These are phyloP conservation scores for Zaprionus africanus DNA, from an alignment of 1,140 invertebrate species.

Conservation along the genomic window DNA sequence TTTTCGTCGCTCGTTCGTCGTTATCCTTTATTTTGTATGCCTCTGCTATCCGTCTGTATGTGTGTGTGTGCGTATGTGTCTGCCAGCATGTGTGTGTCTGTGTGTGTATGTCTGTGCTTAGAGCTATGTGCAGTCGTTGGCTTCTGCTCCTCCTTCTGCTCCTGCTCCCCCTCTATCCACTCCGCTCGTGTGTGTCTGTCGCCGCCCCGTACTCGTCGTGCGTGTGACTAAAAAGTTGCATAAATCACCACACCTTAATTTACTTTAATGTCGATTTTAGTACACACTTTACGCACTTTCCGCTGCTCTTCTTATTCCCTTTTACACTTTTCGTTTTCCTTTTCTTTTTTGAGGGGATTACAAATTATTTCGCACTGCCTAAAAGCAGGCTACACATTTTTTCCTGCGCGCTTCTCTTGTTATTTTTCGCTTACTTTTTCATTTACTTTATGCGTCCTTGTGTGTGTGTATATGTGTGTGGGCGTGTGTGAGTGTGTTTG, in stretches of 20 bases:
- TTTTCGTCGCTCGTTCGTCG: constrained; percentile 48
- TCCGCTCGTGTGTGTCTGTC: constrained; percentile 19
- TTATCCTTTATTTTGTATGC: constrained; percentile 78
- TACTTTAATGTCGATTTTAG: constrained; percentile 66
- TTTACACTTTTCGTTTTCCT: constrained; percentile 3
- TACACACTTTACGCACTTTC: constrained; percentile 12
- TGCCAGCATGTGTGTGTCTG: constrained; percentile 12
- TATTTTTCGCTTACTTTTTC: constrained; percentile 40
- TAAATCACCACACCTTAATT: constrained; percentile 84
- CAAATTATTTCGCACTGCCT: constrained; percentile 25
- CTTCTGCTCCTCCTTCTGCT: constrained; percentile 23
- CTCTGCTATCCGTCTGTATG: constrained; percentile 27
- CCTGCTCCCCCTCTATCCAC: background rate
- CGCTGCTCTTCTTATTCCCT: constrained; percentile 3
- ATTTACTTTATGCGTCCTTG: constrained; percentile 9
- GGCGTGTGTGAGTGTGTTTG: constrained; percentile 23
- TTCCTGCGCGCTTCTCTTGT: constrained; percentile 25
- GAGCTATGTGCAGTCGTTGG: constrained; percentile 62
- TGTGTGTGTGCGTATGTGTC: constrained; percentile 6
- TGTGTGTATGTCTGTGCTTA: constrained; percentile 56
- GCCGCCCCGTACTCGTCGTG: constrained; percentile 7
- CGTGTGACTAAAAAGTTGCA: constrained; percentile 77
- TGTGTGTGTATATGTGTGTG: background rate
- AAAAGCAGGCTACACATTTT: constrained; percentile 55
- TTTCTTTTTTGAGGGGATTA: background rate